Percentiles rank a stretch among this genome's conserved stretches.
These are phyloP conservation scores for Arctopsyche grandis DNA, from an alignment of 1,140 invertebrate species.

Conservation along the genomic window DNA sequence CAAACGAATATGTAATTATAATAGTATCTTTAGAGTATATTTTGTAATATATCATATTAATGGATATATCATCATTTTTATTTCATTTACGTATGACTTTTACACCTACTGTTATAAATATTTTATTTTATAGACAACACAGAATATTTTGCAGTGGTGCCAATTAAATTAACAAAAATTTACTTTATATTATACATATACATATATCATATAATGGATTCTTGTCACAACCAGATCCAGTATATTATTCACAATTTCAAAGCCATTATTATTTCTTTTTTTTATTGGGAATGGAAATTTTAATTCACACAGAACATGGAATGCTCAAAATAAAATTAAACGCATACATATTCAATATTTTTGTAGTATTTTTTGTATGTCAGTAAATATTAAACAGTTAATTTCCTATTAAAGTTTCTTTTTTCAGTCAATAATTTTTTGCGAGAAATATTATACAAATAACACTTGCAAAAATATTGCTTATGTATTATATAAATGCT, in stretches of 20 bases:
- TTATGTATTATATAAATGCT: too few species aligned
- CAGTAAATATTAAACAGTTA: background rate
- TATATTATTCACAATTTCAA: background rate
- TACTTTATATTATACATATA: background rate
- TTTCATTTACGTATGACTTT: constrained; percentile 42
- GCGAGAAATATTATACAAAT: too few species aligned
- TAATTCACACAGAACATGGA: background rate
- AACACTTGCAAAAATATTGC: too few species aligned
- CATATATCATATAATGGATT: background rate
- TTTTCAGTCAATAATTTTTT: too few species aligned
- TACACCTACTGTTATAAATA: constrained; percentile 40
- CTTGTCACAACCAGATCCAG: constrained; percentile 23
- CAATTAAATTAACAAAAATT: constrained; percentile 12
- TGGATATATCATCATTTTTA: constrained; percentile 35
- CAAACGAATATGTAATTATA: constrained; percentile 41
- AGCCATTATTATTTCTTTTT: background rate
- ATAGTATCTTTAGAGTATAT: constrained; percentile 23
- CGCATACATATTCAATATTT: background rate
- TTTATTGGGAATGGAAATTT: background rate
- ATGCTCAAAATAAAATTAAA: background rate
- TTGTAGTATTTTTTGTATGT: background rate
- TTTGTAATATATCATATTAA: constrained; percentile 32
- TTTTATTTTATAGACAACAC: constrained; percentile 36
- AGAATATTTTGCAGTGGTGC: constrained; percentile 12
- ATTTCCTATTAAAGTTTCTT: too few species aligned